Evolutionary conservation across 1,140 invertebrate species (phyloP), one percentile per base, ranked within the genome.

Genomic region (Doryteuthis pealeii): DNA sequence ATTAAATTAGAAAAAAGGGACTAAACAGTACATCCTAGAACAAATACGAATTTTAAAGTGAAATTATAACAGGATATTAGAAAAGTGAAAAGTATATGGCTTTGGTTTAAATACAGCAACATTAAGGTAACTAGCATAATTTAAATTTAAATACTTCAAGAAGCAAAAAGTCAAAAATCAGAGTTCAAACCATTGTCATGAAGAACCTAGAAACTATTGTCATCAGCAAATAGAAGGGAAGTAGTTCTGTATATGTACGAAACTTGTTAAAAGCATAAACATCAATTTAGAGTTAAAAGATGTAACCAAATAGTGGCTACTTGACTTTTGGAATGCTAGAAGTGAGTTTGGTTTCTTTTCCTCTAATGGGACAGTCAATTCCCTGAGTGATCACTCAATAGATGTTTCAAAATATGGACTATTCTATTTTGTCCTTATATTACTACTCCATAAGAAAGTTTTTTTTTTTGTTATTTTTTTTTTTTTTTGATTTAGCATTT

Each of bases 151-250:
- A 58, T 28, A 58, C 54, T 58, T 58, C 54, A 58, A 68, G 58
- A 75, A 71, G 70, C 45, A 70, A 45, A 75, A 31, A 71, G 40
- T 65, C 18, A 70, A 26, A 71, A 62, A 62, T 70, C 49, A 58
- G 70, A 31, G 45, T 18, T 74, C 68, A 77, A 68, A 77, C 69
- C 72, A 77, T 70, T 70, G 72, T 77, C 70, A 75, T 72, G 30
- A 58, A 58, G 54, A 58, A 58, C 18, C 35, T 22, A 58, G 26
- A 58, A 22, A 58, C 54, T 58, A 58, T 58, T 58, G 18, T 58
- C 54, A 58, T 58, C 54, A 58, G 54, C 54, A 58, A 58, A 28
- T 58, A 58, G 54, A 58, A 58, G 54, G 54, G 54, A 58, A 58
- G 54, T 58, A 58, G 54, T 58, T 28, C 54, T 58, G 54, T 58